Conservation (phyloP, 2,888 invertebrate species). For the Ptychoptera albimana region DNA sequence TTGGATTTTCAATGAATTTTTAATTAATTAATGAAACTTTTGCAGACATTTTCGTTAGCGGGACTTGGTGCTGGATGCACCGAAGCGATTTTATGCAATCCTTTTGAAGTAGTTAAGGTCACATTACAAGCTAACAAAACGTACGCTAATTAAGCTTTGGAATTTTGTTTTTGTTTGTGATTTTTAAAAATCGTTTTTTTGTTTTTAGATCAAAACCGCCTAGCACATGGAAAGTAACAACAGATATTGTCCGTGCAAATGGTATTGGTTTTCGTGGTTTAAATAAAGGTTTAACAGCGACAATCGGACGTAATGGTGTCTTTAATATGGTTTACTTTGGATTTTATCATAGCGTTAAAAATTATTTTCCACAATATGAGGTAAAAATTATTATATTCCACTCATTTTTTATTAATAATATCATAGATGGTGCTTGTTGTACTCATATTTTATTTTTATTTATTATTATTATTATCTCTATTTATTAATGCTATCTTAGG, state of each 20-base stretch:
- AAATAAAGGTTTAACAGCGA: conserved; percentile 78
- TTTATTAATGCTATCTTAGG: too few relatives aligned
- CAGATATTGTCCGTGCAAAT: conserved; percentile 53
- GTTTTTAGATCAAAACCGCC: conserved; percentile 37
- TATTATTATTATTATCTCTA: too few relatives aligned
- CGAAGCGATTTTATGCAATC: conserved; percentile 84
- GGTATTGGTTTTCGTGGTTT: conserved; percentile 70
- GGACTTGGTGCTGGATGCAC: conserved; percentile 80
- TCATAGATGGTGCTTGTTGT: not conserved
- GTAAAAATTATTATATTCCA: conserved; percentile 23
- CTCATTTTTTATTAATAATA: not conserved
- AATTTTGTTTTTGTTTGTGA: too few relatives aligned
- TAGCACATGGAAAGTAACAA: conserved; percentile 65
- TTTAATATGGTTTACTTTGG: conserved; percentile 94
- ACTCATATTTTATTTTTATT: too few relatives aligned
- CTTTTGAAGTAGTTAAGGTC: conserved; percentile 95
- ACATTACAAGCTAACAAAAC: conserved; percentile 67
- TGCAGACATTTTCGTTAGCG: conserved; percentile 74
- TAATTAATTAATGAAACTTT: conserved; percentile 17
- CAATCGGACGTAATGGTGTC: conserved; percentile 74
- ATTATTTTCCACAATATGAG: conserved; percentile 46
- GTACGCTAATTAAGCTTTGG: too few relatives aligned
- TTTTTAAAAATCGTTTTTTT: not conserved
- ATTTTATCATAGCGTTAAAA: conserved; percentile 84
- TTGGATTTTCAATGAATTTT: conserved; percentile 2